Evolutionary conservation across 2,888 invertebrate species (phyloP), one percentile per base, ranked within the genome.

Genomic region (Epinotia nisella): DNA sequence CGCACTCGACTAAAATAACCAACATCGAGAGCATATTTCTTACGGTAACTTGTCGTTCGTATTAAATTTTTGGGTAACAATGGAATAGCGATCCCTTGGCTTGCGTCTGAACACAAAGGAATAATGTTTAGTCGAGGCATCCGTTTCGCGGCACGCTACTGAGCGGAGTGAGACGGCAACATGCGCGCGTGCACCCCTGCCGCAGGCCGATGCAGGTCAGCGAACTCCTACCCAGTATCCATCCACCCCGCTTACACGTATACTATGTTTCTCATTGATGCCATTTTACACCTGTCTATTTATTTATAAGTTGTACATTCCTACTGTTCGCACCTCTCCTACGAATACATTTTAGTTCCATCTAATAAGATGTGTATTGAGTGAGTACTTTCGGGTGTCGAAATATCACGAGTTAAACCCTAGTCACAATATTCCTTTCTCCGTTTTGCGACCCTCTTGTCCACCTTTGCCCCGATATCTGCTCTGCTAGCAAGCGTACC

Each of bases 201-300:
- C 91, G 86, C 84, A 84, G 88, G 91, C 90, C 89, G 83, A 84
- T 76, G 79, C 87, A 86, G 92, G 91, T 92, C 92, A 92, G 79
- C 89, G 92, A 92, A 90, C 92, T 82, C 77, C 82, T 83, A 82
- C 83, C 83, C n/a, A n/a, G n/a, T n/a, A n/a, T n/a, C n/a, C 85
- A 82, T 83, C 86, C 77, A 77, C 76, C 76, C 88, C 72, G 68
- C 64, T 72, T 66, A 62, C 39, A 39, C 9, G 39, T 35, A 45
- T 61, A 62, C n/a, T 58, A 62, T 58, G 21, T 35, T 35, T 35
- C 35, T 66, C 66, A 70, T 59, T 60, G 11, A 69, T 69, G 39
- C 29, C 41, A 51, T 49, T 64, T 24, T 35, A 58, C 51, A 51
- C 65, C 11, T 35, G 17, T 53, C 21, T 19, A 21, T 53, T 53